Evolutionary conservation across 1,140 invertebrate species (phyloP), one percentile per base, ranked within the genome.

Genomic region (Microplitis mediator): DNA sequence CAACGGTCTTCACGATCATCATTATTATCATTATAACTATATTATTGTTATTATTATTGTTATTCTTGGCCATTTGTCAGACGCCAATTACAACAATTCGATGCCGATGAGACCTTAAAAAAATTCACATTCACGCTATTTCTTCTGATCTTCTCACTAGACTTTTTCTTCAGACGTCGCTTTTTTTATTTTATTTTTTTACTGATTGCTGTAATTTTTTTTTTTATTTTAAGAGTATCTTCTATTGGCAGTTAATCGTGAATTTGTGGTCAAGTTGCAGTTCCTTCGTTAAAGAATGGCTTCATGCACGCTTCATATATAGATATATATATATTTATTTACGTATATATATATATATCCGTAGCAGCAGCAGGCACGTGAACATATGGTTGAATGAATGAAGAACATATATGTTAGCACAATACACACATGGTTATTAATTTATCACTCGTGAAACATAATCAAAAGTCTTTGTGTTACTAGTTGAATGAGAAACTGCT

Each of bases 1-100:
- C 74, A 75, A 72, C 67, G 66, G 63, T 75, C 70, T 23, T 58
- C 52, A 74, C 69, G 52, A 58, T 70, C 63, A 58, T 71, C 69
- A n/a, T 64, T 63, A 58, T 23, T 23, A 71, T 23, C 23, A 23
- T 71, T 63, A 36, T 56, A 45, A 16, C 71, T 72, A 50, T 36
- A 66, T 69, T 68, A 64, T 72, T 66, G 50, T 36, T 67, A 65
- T 70, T 58, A 58, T 58, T 74, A 31, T 64, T 39, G 45, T 32
- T 66, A 50, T 62, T 67, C 66, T 61, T 61, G 66, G 11, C 52
- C 32, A 11, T 71, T 52, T 16, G 9, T 36, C 8, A 58, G 13
- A 32, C 16, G 14, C 5, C 31, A 5, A 23, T 23, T 16, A 23
- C 56, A 31, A 16, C 51, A 50, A 45, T 45, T 50, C 32, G 36